Evolutionary conservation across 2,888 invertebrate genomes (phyloP).

Genomic region (Glyphotaelius pellucidus): DNA sequence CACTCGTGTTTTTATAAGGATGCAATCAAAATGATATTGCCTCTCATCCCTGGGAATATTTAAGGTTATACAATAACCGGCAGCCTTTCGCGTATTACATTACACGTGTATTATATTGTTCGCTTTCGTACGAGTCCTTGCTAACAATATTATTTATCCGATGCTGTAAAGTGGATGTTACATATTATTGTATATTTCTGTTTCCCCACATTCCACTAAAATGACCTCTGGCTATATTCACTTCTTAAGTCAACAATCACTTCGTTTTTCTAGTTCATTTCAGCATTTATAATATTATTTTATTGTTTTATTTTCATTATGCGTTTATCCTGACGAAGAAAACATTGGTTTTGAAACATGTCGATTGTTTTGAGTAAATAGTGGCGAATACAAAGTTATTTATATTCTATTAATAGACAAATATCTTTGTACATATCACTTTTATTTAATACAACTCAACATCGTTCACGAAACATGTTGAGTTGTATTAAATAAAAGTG

Average conservation of each 20-base stretch:
- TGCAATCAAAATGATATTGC: conserved; percentile 62
- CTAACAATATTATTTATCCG: conserved; percentile 34
- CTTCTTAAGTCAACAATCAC: background rate
- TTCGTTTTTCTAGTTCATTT: no score
- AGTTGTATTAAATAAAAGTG: no score
- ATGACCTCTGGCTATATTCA: background rate
- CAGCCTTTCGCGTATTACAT: conserved; percentile 45
- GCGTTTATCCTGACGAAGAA: no score
- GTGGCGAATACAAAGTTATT: no score
- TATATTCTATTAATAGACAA: no score
- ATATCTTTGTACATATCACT: no score
- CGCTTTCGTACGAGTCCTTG: background rate
- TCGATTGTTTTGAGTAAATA: no score
- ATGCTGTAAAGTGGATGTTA: conserved; percentile 21
- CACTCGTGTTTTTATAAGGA: conserved; percentile 59
- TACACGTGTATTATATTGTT: conserved; percentile 32
- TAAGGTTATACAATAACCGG: conserved; percentile 51
- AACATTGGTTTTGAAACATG: no score
- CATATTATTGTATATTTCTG: background rate
- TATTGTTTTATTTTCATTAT: no score
- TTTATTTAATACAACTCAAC: no score
- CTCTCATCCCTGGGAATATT: conserved; percentile 54
- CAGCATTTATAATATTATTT: no score
- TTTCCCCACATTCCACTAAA: background rate
- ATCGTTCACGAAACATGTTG: no score